phyloP scores from a whole-genome alignment of 2,888 invertebrate genomes.

The Torymus auratus region DNA sequence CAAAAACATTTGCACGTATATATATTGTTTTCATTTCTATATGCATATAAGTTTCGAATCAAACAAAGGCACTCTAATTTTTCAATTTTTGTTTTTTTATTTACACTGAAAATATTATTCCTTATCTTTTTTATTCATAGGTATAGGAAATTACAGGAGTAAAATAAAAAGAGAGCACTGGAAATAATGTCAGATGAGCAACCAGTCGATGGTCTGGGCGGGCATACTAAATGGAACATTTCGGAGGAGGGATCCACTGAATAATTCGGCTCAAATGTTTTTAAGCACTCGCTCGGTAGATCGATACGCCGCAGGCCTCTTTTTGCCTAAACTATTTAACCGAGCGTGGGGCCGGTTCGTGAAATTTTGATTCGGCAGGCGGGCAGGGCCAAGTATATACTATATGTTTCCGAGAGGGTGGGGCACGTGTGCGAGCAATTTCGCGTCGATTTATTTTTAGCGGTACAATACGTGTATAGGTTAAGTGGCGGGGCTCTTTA shows the following conservation, averaged over 20 bases:
- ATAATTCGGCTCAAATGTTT: background rate
- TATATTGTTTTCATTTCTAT: too few relatives aligned
- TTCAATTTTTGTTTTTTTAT: too few relatives aligned
- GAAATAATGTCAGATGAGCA: too few relatives aligned
- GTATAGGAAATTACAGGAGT: too few relatives aligned
- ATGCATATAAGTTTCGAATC: too few relatives aligned
- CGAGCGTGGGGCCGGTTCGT: background rate
- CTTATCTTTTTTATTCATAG: too few relatives aligned
- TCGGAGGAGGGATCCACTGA: background rate
- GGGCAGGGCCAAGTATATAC: background rate
- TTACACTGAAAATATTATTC: too few relatives aligned
- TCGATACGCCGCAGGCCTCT: background rate
- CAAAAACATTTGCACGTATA: too few relatives aligned
- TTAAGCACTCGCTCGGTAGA: background rate
- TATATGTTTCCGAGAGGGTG: conserved; percentile 3
- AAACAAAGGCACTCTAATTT: too few relatives aligned
- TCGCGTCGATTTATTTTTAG: conserved; percentile 47
- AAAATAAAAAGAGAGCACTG: too few relatives aligned
- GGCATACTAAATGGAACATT: background rate
- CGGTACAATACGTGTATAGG: background rate
- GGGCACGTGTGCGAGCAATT: conserved; percentile 2
- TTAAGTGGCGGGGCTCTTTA: conserved; percentile 7
- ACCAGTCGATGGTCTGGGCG: too few relatives aligned
- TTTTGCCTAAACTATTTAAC: background rate
- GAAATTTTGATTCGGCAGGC: background rate